A percentile compares a stretch with the other conserved stretches of the same genome.
Evolutionary conservation across 2,113 vertebrate species (phyloP).

Genomic region (Oncorhynchus kisutch): DNA sequence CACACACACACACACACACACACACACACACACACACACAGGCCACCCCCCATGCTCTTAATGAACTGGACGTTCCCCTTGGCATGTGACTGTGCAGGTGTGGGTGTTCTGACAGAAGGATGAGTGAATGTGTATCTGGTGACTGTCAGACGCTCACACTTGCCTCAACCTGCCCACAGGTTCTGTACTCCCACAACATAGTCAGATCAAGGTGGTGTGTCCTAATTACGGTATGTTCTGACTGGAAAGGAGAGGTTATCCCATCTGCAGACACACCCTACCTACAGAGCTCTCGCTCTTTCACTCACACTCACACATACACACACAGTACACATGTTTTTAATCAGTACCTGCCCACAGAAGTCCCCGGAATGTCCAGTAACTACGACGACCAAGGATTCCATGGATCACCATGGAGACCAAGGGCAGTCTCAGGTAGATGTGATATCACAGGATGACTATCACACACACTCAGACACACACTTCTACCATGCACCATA

Average conservation of each 20-base stretch:
- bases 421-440: slow-evolving; percentile 40
- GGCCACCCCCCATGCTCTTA: too few relatives aligned
- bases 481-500: too few relatives aligned
- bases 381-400: slow-evolving; percentile 20
- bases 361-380: slow-evolving; percentile 30
- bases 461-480: slow-evolving; percentile 11
- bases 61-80: background rate
- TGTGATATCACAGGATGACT: slow-evolving; percentile 54
- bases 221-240: too few relatives aligned
- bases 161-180: background rate
- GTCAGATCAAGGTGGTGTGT: too few relatives aligned
- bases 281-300: too few relatives aligned
- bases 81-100: background rate
- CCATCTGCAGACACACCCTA: background rate
- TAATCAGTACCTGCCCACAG: slow-evolving; percentile 9
- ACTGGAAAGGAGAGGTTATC: too few relatives aligned
- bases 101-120: background rate
- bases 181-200: background rate
- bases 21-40: background rate
- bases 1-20: too few relatives aligned
- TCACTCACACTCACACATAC: too few relatives aligned
- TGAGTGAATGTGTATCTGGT: too few relatives aligned
- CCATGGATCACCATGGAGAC: slow-evolving; percentile 44
- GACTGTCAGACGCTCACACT: background rate
- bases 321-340: too few relatives aligned